Evolutionary conservation across 2,113 vertebrate genomes (phyloP), one percentile per base, ranked within the genome.

Genomic region (Meriones unguiculatus): DNA sequence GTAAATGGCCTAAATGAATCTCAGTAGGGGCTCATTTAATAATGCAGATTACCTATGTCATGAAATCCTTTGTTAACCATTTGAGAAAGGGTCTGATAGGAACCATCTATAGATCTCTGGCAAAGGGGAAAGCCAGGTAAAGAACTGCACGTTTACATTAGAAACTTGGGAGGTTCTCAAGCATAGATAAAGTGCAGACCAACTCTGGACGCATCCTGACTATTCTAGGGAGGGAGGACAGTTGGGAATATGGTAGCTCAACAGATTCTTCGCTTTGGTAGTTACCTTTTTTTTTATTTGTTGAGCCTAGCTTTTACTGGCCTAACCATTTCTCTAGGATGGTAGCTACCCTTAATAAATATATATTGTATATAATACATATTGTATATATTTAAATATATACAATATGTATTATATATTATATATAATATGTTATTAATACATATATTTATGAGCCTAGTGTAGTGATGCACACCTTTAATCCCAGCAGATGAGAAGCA

Each of bases 1-100:
- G 22, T 52, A 95, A 89, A 85, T 62, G 59, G 80, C 62, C 90
- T 67, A 84, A 85, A 77, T 72, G 46, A 87, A 67, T 96, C 91
- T 87, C 80, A 87, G 4, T 30, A 77, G 50, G 41, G 28, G 52
- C 46, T 50, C n/a, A 54, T 84, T 90, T 88, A 87, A 30, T 73
- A 84, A 32, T 35, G 38, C 1, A 70, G 62, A 67, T 72, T 25
- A 52, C 75, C 50, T n/a, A 28, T 5, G 28, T 77, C 7, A 0
- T 54, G 64, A 65, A 92, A 82, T 54, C 72, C 69, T 76, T 24
- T 15, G 25, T 87, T 52, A 67, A 73, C 25, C 70, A 52, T 75
- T 54, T 9, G 72, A 89, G 93, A 75, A 73, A 64, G 0, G 11
- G 28, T 25, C 80, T 30, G 52, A 65, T 24, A 7, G 13, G 52